Evolutionary conservation across 2,113 vertebrate species (phyloP).

Genomic region (Corythoichthys intestinalis): DNA sequence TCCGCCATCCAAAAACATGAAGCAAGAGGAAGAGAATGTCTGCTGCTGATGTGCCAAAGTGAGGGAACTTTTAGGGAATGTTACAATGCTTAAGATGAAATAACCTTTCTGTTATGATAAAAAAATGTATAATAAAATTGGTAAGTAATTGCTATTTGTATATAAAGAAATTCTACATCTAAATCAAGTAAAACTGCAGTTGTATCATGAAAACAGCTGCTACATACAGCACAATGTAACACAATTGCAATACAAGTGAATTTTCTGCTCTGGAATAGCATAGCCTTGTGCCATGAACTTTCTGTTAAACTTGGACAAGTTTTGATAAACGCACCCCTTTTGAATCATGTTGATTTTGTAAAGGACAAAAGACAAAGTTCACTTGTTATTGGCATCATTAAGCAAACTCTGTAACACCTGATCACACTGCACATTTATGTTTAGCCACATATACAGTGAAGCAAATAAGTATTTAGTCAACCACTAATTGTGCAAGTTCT

Average conservation of each 20-base stretch:
- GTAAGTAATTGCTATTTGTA: no score
- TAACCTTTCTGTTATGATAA: slow-evolving; percentile 23
- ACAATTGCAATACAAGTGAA: slow-evolving; percentile 34
- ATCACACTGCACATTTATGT: slow-evolving; percentile 4
- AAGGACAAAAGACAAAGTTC: slow-evolving; percentile 3
- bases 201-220: slow-evolving; percentile 24
- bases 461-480: no score
- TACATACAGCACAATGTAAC: slow-evolving; percentile 21
- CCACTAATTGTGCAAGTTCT: no score
- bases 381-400: slow-evolving; percentile 16
- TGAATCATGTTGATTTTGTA: slow-evolving; percentile 37
- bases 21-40: slow-evolving; percentile 75
- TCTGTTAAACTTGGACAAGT: slow-evolving; percentile 20
- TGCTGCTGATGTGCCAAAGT: slow-evolving; percentile 61
- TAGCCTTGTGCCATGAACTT: slow-evolving; percentile 31
- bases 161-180: not conserved
- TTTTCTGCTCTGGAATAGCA: slow-evolving; percentile 47
- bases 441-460: no score
- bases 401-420: slow-evolving; percentile 11
- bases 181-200: not conserved
- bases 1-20: slow-evolving; percentile 69
- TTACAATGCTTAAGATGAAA: slow-evolving; percentile 37
- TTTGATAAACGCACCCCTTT: slow-evolving; percentile 11
- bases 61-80: slow-evolving; percentile 36
- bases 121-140: not conserved